Conservation (phyloP, 2,888 invertebrate genomes). For the Schizotus pectinicornis region DNA sequence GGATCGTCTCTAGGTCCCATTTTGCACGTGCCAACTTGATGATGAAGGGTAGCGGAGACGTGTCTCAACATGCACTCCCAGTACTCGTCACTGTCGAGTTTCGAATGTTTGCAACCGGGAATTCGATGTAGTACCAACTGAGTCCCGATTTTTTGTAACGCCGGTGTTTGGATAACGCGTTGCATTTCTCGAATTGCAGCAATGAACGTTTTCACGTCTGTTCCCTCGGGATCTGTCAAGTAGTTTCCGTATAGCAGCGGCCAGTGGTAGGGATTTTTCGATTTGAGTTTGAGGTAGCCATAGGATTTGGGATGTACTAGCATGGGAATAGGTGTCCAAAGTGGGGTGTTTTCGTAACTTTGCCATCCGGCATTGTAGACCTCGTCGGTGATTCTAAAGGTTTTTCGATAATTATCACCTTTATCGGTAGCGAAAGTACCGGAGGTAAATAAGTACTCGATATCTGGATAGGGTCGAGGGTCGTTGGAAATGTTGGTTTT, state of each 20-base stretch:
- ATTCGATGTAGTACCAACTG: constrained; percentile 56
- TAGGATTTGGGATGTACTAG: constrained; percentile 73
- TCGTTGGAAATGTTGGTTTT: constrained; percentile 38
- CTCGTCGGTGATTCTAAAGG: background rate
- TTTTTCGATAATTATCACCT: background rate
- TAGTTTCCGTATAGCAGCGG: constrained; percentile 82
- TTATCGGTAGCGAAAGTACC: background rate
- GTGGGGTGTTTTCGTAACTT: too few species aligned
- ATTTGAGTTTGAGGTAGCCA: constrained; percentile 70
- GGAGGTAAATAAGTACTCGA: background rate
- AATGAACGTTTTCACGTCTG: constrained; percentile 53
- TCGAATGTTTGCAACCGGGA: constrained; percentile 59
- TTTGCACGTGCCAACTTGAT: constrained; percentile 73
- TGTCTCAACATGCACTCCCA: constrained; percentile 60
- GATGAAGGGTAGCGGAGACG: constrained; percentile 58
- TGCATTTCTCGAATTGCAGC: constrained; percentile 60
- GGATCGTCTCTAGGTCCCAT: constrained; percentile 69
- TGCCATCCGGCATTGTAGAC: too few species aligned
- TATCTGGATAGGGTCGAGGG: background rate
- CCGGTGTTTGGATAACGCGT: constrained; percentile 58
- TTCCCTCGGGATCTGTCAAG: constrained; percentile 67
- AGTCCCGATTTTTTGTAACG: constrained; percentile 59
- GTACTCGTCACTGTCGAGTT: constrained; percentile 57
- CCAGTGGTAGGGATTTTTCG: constrained; percentile 72
- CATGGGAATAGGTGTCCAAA: constrained; percentile 27